phyloP scores from a whole-genome alignment of 2,113 vertebrate genomes.

The Marmota flaviventris region DNA sequence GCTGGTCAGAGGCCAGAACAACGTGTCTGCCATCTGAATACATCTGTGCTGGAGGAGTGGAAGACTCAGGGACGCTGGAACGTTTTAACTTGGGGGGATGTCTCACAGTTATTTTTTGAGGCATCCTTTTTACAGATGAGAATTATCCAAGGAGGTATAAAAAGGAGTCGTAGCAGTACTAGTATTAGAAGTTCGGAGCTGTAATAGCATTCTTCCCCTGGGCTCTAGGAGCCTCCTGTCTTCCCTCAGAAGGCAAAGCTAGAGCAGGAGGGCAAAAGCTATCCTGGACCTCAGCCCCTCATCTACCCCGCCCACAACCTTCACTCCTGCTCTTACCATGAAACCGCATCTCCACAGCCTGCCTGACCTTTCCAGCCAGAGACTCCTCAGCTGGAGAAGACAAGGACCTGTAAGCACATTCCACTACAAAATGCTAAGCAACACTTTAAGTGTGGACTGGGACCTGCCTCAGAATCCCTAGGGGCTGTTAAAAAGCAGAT shows the following conservation, averaged over 20 bases:
- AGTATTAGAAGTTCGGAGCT: background rate
- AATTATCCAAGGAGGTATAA: background rate
- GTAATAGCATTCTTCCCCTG: background rate
- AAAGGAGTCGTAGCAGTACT: background rate
- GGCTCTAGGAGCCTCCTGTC: background rate
- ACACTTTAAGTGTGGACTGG: background rate
- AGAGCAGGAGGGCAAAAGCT: background rate
- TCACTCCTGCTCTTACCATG: background rate
- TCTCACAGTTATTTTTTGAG: background rate
- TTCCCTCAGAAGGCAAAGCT: background rate
- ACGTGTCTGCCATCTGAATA: background rate
- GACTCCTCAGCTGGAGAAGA: background rate
- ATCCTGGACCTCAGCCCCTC: background rate
- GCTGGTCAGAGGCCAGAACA: slow-evolving; percentile 58
- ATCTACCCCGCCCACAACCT: background rate
- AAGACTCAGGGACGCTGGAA: background rate
- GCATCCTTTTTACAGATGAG: background rate
- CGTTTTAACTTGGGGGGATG: background rate
- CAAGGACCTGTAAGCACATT: background rate
- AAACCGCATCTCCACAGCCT: background rate
- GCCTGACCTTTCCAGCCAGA: background rate
- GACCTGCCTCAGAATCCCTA: background rate
- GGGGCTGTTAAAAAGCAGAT: background rate
- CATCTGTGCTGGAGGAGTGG: background rate
- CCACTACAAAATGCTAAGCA: background rate